Conservation (phyloP, 1,140 invertebrate species). For the Euwallacea fornicatus region DNA sequence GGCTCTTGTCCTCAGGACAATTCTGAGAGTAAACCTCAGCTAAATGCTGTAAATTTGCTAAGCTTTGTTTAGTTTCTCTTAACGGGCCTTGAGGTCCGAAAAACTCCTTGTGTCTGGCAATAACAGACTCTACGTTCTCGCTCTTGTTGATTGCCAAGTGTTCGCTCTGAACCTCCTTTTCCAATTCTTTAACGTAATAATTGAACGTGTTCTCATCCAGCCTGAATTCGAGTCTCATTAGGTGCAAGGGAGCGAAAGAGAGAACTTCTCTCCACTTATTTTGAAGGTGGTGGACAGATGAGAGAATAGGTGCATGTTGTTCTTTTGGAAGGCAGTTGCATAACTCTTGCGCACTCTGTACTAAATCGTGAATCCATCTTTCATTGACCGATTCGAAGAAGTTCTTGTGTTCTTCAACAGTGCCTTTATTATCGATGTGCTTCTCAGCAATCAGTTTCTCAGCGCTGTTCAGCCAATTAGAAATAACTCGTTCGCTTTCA, state of each 20-base stretch:
- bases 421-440: conserved; percentile 77
- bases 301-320: conserved; percentile 69
- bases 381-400: conserved; percentile 87
- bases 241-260: conserved; percentile 76
- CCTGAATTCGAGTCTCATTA: conserved; percentile 86
- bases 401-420: conserved; percentile 76
- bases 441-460: conserved; percentile 80
- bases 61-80: conserved; percentile 70
- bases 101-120: conserved; percentile 75
- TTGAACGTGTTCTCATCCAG: conserved; percentile 83
- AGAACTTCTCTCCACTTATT: conserved; percentile 78
- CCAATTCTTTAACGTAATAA: conserved; percentile 84
- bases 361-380: conserved; percentile 77
- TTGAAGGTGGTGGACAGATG: conserved; percentile 71
- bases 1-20: conserved; percentile 64
- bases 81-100: conserved; percentile 71
- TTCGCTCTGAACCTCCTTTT: conserved; percentile 83
- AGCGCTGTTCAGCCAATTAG: conserved; percentile 83
- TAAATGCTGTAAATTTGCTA: conserved; percentile 75
- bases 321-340: conserved; percentile 65
- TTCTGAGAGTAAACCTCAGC: conserved; percentile 65
- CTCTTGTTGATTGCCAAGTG: conserved; percentile 84
- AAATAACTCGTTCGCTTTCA: conserved; percentile 75
- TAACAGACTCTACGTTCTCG: conserved; percentile 76
- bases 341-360: conserved; percentile 78